phyloP scores from a whole-genome alignment of 2,113 vertebrate genomes.

The Cinclus cinclus region DNA sequence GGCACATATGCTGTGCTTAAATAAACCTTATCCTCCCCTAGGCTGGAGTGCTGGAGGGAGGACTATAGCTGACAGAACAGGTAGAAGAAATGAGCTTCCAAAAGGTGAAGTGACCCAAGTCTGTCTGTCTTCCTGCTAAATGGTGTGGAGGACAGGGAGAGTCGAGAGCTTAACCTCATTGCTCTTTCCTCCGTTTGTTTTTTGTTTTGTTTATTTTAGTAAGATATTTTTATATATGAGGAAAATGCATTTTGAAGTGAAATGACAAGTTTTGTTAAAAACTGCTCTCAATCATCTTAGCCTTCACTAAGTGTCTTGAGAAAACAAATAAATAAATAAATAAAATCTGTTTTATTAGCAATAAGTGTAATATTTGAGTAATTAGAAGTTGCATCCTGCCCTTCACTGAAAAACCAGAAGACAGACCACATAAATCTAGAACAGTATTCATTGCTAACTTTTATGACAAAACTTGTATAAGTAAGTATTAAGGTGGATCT shows the following conservation, averaged over 20 bases:
- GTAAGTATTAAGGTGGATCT: neutral
- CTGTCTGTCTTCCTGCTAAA: neutral
- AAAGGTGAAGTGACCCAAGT: neutral
- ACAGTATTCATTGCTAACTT: neutral
- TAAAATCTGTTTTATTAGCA: neutral
- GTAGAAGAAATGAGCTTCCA: neutral
- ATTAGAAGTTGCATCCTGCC: conserved; percentile 9
- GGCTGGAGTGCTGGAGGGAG: neutral
- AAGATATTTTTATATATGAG: neutral
- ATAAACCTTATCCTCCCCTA: neutral
- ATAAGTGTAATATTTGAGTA: neutral
- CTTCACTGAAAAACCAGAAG: neutral
- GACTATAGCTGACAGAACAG: neutral
- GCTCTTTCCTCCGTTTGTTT: neutral
- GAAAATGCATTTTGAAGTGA: neutral
- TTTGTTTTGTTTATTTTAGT: neutral
- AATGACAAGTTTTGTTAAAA: neutral
- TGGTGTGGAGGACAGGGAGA: neutral
- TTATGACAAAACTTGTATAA: conserved; percentile 11
- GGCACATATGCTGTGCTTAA: neutral
- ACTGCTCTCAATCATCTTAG: neutral
- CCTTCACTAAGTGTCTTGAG: neutral
- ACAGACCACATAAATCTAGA: neutral
- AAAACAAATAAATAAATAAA: neutral
- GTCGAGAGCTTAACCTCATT: neutral